phyloP scores from a whole-genome alignment of 1,140 invertebrate genomes.

The Leguminivora glycinivorella region DNA sequence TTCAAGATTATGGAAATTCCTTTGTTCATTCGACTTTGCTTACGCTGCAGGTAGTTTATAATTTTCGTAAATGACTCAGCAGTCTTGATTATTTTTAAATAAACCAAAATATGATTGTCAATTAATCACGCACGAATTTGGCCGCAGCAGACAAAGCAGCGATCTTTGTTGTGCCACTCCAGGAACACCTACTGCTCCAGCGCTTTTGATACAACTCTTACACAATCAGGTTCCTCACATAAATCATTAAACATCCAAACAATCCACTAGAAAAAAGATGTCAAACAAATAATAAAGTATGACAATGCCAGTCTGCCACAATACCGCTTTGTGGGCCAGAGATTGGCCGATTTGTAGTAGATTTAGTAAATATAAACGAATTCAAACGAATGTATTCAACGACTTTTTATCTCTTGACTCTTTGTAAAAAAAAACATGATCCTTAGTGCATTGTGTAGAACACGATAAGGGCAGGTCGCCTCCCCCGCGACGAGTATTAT shows the following conservation, averaged over 20 bases:
- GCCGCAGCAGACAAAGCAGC: neutral
- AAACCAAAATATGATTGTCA: conserved; percentile 20
- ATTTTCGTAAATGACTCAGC: neutral
- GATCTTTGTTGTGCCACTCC: conserved; percentile 10
- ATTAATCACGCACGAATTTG: conserved; percentile 26
- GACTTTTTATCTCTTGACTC: conserved; percentile 59
- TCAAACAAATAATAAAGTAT: conserved; percentile 63
- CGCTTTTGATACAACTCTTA: conserved; percentile 16
- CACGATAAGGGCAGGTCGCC: conserved; percentile 48
- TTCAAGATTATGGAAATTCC: neutral
- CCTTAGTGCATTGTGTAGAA: conserved; percentile 46
- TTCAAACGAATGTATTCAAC: conserved; percentile 52
- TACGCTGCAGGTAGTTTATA: neutral
- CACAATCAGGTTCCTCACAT: conserved; percentile 40
- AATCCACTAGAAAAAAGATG: conserved; percentile 48
- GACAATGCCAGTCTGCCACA: conserved; percentile 47
- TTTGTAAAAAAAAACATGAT: conserved; percentile 53
- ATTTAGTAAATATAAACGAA: conserved; percentile 60
- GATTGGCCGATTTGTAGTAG: conserved; percentile 70
- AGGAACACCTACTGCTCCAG: conserved; percentile 18
- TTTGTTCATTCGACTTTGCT: neutral
- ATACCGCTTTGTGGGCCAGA: conserved; percentile 58
- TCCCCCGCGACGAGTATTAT: conserved; percentile 51
- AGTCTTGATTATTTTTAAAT: neutral
- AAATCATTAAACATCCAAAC: conserved; percentile 60